phyloP scores from a whole-genome alignment of 1,140 invertebrate genomes.

The Drosophila melanogaster region DNA sequence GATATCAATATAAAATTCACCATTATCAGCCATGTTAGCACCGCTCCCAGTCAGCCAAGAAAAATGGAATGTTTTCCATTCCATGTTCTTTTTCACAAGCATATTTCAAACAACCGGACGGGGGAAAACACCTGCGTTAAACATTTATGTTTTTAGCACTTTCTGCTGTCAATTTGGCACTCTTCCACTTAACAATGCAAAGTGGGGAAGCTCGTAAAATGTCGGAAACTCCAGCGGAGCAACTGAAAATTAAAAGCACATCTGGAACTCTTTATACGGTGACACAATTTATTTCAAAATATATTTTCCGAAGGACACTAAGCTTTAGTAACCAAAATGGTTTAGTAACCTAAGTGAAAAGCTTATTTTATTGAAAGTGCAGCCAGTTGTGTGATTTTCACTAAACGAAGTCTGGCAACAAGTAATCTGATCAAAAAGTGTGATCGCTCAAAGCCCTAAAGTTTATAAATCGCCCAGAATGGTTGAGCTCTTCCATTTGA shows the following conservation, averaged over 20 bases:
- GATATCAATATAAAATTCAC: conserved; percentile 61
- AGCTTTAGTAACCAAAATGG: too few relatives aligned
- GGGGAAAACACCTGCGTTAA: conserved; percentile 33
- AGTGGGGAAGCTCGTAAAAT: conserved; percentile 39
- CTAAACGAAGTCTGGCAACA: too few relatives aligned
- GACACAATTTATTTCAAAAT: conserved; percentile 8
- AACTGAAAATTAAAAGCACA: conserved; percentile 29
- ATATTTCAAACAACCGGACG: conserved; percentile 10
- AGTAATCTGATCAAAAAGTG: not conserved
- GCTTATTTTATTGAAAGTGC: too few relatives aligned
- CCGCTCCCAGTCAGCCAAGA: not conserved
- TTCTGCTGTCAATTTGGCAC: conserved; percentile 50
- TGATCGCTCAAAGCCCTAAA: not conserved
- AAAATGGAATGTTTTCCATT: not conserved
- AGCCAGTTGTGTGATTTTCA: not conserved
- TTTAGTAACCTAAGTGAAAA: not conserved
- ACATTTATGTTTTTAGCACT: conserved; percentile 46
- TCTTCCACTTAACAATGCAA: conserved; percentile 40
- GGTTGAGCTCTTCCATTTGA: conserved; percentile 8
- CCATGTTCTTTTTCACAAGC: conserved; percentile 6
- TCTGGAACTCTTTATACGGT: conserved; percentile 13
- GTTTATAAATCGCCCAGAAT: not conserved
- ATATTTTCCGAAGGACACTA: not conserved
- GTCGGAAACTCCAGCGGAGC: conserved; percentile 10
- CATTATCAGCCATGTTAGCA: conserved; percentile 30